A percentile compares a stretch with the other conserved stretches of the same genome.
phyloP scores from a whole-genome alignment of 2,113 vertebrate genomes.

The Psittacula cyanocephala region DNA sequence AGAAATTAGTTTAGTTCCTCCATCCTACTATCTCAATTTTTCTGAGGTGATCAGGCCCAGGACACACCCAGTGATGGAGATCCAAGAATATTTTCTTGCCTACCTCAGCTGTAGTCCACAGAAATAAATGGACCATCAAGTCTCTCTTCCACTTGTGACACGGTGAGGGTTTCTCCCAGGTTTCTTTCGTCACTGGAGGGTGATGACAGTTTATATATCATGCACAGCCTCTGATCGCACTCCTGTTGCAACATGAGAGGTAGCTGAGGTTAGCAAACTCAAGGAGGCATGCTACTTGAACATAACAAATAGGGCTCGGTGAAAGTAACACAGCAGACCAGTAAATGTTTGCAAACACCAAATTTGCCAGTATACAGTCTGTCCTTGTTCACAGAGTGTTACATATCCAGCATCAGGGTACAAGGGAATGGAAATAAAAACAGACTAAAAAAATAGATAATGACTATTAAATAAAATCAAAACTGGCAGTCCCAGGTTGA shows the following conservation, averaged over 20 bases:
- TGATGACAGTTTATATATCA: background rate
- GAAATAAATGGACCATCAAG: background rate
- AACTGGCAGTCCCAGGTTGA: background rate
- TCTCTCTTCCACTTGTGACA: background rate
- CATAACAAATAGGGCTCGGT: background rate
- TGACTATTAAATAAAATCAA: background rate
- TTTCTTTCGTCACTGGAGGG: background rate
- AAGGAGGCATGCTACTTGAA: background rate
- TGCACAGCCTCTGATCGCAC: background rate
- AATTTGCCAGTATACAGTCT: background rate
- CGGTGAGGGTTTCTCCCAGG: background rate
- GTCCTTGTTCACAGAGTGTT: background rate
- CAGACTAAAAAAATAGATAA: background rate
- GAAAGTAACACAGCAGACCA: background rate
- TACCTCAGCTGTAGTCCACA: background rate
- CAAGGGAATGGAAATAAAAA: background rate
- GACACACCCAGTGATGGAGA: background rate
- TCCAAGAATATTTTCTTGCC: background rate
- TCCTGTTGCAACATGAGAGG: slow-evolving; percentile 14
- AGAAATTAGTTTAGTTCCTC: background rate
- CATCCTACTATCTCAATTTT: background rate
- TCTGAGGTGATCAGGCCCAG: background rate
- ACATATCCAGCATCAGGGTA: background rate
- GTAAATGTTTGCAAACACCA: background rate
- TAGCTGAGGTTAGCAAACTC: background rate